Evolutionary conservation across 2,888 invertebrate genomes (phyloP), one percentile per base, ranked within the genome.

Genomic region (Thecocarcelia acutangulata): DNA sequence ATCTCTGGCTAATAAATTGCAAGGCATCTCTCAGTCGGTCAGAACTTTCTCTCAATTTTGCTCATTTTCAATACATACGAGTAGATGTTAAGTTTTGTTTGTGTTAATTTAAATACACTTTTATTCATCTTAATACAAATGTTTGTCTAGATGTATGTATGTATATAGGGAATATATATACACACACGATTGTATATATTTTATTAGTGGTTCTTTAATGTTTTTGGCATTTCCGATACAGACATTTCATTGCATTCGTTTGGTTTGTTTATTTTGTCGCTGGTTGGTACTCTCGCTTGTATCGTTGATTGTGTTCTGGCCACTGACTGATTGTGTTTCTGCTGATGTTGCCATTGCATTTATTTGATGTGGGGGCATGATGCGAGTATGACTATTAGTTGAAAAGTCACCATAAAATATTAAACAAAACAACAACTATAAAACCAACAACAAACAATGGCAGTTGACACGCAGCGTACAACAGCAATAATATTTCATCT

Each of bases 221-320:
- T 58, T 77, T 81, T 63, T 81, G 81, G 73, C 68, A 74, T 81
- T 78, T 77, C 69, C 81, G 81, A 82, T 81, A 77, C 42, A 69
- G 21, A 77, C 58, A 28, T 69, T 73, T 77, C 33, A 21, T 56
- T 66, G 50, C 17, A 11, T 24, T 54, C 37, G 15, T 12, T 42
- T 70, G 33, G 50, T 13, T 15, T 17, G 3, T 19, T n/a, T 21
- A 11, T 58, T 58, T 6, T 12, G n/a, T 48, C 28, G 19, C 17
- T 52, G 6, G 3, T n/a, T 46, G 19, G 64, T 1, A n/a, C 12
- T 44, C 6, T 15, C 24, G 42, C 11, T 46, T 17, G 9, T 24
- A 24, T 19, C 46, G 17, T 48, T 46, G 15, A 21, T 58, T 64
- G 58, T 61, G 59, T 69, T 69, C 44, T 37, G 24, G 44, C 50